phyloP scores from a whole-genome alignment of 2,888 invertebrate species.

The Cepaea hortensis region DNA sequence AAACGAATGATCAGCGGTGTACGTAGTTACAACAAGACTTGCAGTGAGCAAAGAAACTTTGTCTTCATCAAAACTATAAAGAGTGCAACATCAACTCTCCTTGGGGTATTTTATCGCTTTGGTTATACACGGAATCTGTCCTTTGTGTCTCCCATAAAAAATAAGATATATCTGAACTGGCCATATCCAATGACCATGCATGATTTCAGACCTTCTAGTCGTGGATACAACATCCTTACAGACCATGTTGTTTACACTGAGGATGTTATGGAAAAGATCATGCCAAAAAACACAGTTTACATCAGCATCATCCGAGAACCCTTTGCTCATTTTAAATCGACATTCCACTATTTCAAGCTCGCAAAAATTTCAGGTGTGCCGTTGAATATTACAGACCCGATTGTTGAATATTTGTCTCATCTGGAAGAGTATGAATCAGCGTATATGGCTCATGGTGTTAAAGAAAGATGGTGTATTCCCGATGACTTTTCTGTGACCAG shows the following conservation, averaged over 20 bases:
- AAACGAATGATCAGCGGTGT: not conserved
- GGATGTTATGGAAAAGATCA: conserved; percentile 62
- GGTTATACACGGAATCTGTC: conserved; percentile 66
- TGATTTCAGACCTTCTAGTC: conserved; percentile 65
- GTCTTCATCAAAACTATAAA: conserved; percentile 75
- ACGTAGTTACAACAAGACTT: not conserved
- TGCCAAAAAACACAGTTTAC: conserved; percentile 67
- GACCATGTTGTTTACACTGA: conserved; percentile 73
- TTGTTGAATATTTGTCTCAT: conserved; percentile 65
- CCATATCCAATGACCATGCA: conserved; percentile 65
- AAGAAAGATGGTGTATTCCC: conserved; percentile 68
- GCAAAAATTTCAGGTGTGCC: conserved; percentile 60
- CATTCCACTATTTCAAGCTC: conserved; percentile 71
- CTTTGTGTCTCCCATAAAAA: conserved; percentile 67
- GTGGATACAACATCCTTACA: conserved; percentile 67
- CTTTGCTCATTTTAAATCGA: conserved; percentile 69
- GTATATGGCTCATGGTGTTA: conserved; percentile 59
- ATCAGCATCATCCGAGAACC: conserved; percentile 72
- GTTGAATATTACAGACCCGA: conserved; percentile 50
- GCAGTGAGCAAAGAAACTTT: conserved; percentile 58
- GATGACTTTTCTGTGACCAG: conserved; percentile 69
- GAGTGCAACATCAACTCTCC: conserved; percentile 73
- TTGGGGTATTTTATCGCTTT: conserved; percentile 69
- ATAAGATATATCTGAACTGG: conserved; percentile 72
- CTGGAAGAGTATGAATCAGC: conserved; percentile 66